Base-by-base conservation (phyloP, 2,888 invertebrate species). In the Aspidiotus destructor region DNA sequence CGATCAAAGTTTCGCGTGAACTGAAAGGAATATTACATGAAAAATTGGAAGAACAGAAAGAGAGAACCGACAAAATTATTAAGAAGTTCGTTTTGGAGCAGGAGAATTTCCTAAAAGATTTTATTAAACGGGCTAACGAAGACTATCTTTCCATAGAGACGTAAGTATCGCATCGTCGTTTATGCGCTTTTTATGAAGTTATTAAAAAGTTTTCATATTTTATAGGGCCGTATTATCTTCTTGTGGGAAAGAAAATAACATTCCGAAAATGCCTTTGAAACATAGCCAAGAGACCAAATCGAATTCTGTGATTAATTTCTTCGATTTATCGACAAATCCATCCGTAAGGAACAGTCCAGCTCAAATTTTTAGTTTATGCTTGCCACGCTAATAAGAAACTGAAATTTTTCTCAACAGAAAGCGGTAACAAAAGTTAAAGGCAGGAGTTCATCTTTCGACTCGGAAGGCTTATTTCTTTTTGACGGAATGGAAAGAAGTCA, bases 381-480 rank as follows among this genome's bases (percentile, higher is more conserved):
- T 5, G 28, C 28, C 1, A 28, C 28, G 28, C 28, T 28, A 28
- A 3, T 28, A 28, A 28, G 28, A 28, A 5, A 28, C 5, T 28
- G 28, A 28, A 28, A 28, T 28, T 28, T 5, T 28, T 28, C 5
- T 28, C 28, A 3, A 28, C 28, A 28, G 28, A 28, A 28, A 28
- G 28, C 8, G n/a, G 55, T 3, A 13, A 17, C 15, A 9, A 52
- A 52, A n/a, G n/a, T 3, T 9, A 54, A 17, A 17, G 55, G 55
- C 9, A 9, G 13, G 55, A 52, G 55, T 9, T 54, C 6, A 7
- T 54, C 9, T 54, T 28, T 28, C 28, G 87, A 87, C 73, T 81
- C 84, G 11, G 88, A 89, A 77, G 86, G 86, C 70, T 80, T 91
- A 71, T 91, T 92, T 75, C 85, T 86, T 73, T 80, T 92, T 73